Evolutionary conservation across 1,140 invertebrate genomes (phyloP).

Genomic region (Ips typographus): DNA sequence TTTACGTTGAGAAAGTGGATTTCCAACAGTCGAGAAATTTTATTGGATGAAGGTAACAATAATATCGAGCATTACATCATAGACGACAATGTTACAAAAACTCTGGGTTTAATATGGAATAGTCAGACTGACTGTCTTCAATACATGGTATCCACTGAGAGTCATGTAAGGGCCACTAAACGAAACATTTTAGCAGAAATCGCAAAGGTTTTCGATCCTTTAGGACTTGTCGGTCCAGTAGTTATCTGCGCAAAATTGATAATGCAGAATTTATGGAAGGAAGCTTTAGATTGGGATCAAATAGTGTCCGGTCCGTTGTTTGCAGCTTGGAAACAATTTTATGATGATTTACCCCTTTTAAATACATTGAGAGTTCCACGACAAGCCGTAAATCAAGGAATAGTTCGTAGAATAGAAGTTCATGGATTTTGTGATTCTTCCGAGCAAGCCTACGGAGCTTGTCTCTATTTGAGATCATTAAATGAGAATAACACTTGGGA

Average conservation of each 20-base stretch:
- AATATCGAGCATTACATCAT: conserved; percentile 19
- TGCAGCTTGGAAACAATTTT: conserved; percentile 1
- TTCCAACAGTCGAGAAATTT: background rate
- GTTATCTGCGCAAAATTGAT: conserved; percentile 28
- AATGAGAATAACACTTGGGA: conserved; percentile 29
- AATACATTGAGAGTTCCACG: conserved; percentile 1
- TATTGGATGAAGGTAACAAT: background rate
- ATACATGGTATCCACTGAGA: conserved; percentile 9
- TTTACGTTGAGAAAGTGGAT: too few relatives aligned
- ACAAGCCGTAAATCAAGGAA: background rate
- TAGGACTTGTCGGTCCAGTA: conserved; percentile 51
- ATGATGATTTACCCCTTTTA: background rate
- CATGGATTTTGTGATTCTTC: conserved; percentile 47
- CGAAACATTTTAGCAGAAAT: conserved; percentile 47
- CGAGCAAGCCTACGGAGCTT: conserved; percentile 44
- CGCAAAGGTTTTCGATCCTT: conserved; percentile 52
- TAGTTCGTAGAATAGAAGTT: conserved; percentile 18
- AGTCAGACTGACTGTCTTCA: conserved; percentile 7
- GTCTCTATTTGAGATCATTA: conserved; percentile 41
- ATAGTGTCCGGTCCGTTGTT: background rate
- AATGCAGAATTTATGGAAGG: conserved; percentile 19
- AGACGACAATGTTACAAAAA: conserved; percentile 39
- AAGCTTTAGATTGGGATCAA: conserved; percentile 12
- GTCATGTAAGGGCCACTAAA: conserved; percentile 37
- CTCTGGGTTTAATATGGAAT: conserved; percentile 36